phyloP scores from a whole-genome alignment of 2,797 vertebrate genomes.

The Liparis tanakae region DNA sequence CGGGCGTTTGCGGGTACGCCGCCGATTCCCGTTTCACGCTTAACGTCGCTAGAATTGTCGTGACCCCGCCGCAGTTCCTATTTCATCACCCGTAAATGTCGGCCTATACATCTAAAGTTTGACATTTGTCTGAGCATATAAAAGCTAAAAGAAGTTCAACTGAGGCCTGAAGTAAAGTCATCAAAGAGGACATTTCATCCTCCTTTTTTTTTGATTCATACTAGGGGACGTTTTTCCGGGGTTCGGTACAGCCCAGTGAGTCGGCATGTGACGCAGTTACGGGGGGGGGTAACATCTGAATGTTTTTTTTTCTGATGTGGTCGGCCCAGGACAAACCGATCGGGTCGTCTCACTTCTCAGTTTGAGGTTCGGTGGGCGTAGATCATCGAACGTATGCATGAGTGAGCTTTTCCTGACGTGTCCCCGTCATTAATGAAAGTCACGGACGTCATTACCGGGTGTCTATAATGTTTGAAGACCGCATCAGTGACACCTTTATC shows the following conservation, averaged over 20 bases:
- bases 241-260: too few species aligned
- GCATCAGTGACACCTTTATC: constrained; percentile 12
- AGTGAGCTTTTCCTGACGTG: not conserved
- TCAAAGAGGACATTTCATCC: not conserved
- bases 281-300: not conserved
- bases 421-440: constrained; percentile 13
- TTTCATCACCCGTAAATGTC: not conserved
- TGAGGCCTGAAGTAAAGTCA: not conserved
- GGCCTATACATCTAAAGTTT: not conserved
- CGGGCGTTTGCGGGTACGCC: constrained; percentile 1
- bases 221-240: too few species aligned
- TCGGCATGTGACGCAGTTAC: not conserved
- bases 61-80: too few species aligned
- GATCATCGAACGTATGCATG: not conserved
- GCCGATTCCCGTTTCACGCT: constrained; percentile 1
- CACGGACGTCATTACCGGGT: not conserved
- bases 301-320: not conserved
- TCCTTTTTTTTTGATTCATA: not conserved
- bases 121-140: constrained; percentile 2
- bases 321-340: not conserved
- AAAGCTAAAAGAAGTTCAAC: not conserved
- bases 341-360: not conserved
- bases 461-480: constrained; percentile 7
- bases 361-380: not conserved
- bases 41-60: too few species aligned